Evolutionary conservation across 1,140 invertebrate species (phyloP).

Genomic region (Drosophila ironensis): DNA sequence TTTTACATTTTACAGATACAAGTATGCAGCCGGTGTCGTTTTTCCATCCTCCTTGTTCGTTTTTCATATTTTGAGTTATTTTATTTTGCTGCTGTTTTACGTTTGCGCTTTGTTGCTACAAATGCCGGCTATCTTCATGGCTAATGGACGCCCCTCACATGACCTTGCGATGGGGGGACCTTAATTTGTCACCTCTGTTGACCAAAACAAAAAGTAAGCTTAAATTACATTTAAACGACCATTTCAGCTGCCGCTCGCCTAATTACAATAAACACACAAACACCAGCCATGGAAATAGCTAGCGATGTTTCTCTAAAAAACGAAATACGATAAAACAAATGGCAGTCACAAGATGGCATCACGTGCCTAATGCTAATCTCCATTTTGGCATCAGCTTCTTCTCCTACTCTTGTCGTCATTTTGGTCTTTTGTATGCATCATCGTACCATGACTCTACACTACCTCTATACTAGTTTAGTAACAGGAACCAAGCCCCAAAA

Average conservation of each 20-base stretch:
- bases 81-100: constrained; percentile 13
- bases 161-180: constrained; percentile 63
- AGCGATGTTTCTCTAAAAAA: constrained; percentile 19
- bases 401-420: too few relatives aligned
- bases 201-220: constrained; percentile 51
- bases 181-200: constrained; percentile 74
- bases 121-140: constrained; percentile 46
- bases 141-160: constrained; percentile 76
- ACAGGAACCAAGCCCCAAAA: constrained; percentile 36
- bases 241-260: constrained; percentile 53
- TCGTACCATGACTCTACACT: not conserved
- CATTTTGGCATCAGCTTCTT: constrained; percentile 16
- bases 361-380: constrained; percentile 57
- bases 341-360: constrained; percentile 49
- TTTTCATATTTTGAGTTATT: constrained; percentile 13
- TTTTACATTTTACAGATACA: not conserved
- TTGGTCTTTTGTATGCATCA: constrained; percentile 1
- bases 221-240: constrained; percentile 76
- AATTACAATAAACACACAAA: constrained; percentile 43
- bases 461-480: not conserved
- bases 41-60: too few relatives aligned
- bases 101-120: constrained; percentile 12
- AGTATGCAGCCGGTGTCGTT: constrained; percentile 51
- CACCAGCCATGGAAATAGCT: not conserved
- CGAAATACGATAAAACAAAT: constrained; percentile 16